Conservation (phyloP, 2,113 vertebrate genomes). For the Poeciliopsis occidentalis region DNA sequence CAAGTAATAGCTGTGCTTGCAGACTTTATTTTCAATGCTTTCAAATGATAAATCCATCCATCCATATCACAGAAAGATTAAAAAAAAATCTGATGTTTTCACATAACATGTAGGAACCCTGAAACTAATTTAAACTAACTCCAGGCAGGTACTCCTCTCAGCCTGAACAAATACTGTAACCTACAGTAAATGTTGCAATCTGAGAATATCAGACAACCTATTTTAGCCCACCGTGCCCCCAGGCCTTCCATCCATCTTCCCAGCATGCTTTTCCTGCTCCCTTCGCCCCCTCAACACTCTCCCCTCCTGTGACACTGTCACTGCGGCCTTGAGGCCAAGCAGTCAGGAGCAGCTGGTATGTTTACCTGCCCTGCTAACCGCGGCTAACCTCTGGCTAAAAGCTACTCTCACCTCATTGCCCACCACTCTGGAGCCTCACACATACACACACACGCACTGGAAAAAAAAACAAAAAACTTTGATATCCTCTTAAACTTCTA, state of each 20-base stretch:
- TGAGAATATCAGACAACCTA: slow-evolving; percentile 41
- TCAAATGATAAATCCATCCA: no score
- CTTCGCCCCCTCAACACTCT: not conserved
- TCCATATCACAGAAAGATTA: not conserved
- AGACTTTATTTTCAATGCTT: no score
- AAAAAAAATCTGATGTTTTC: not conserved
- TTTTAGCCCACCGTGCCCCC: slow-evolving; percentile 46
- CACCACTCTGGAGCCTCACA: slow-evolving; percentile 51
- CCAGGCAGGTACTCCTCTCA: slow-evolving; percentile 7
- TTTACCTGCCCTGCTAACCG: slow-evolving; percentile 71
- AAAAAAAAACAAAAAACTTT: slow-evolving; percentile 18
- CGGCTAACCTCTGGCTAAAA: slow-evolving; percentile 67
- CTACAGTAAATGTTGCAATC: slow-evolving; percentile 39
- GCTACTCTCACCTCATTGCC: slow-evolving; percentile 74
- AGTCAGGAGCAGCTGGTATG: slow-evolving; percentile 62
- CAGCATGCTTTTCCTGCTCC: slow-evolving; percentile 40
- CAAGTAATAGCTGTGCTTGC: no score
- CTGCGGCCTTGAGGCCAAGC: slow-evolving; percentile 59
- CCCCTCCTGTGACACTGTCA: slow-evolving; percentile 48
- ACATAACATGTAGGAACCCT: not conserved
- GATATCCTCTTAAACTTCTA: slow-evolving; percentile 44
- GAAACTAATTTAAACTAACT: not conserved
- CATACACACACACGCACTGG: not conserved
- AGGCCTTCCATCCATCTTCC: slow-evolving; percentile 62
- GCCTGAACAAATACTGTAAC: slow-evolving; percentile 20